Evolutionary conservation across 2,113 vertebrate species (phyloP), one percentile per base, ranked within the genome.

Genomic region (Tamias sibiricus): DNA sequence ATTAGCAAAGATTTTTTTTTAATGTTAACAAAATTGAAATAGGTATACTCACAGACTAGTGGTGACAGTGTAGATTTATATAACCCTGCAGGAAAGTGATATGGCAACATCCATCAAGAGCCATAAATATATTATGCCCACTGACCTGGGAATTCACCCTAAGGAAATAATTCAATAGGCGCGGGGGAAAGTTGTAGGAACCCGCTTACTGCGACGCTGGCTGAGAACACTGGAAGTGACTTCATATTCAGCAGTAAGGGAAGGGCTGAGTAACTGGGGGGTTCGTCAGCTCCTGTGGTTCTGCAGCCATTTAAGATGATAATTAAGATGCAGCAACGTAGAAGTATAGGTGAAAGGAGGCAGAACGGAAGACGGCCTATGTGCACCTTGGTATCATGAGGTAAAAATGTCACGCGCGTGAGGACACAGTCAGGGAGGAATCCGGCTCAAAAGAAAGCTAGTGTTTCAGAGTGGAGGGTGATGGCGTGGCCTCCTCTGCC

Each of bases 101-200:
- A 68, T 4, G 76, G 81, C 81, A 64, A 37, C 90, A 92, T 94
- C 87, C 87, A 66, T 93, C 94, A 92, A 69, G 49, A 91, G n/a
- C 80, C 80, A 26, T 92, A 79, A 89, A 84, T 94, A 81, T 30
- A 83, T 87, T 72, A 49, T 90, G 92, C 80, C 92, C 71, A 66
- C 69, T 59, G 90, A 86, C 95, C 94, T 87, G 94, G 86, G 86
- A 96, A 96, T 93, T 85, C 90, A 77, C 86, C 89, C 37, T 52
- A 62, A 86, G 95, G 96, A 91, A 95, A 83, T 64, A 88, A 83
- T 80, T 87, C 87, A 52, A 4, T 2, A 32, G 59, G 76, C 19
- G 62, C 0, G 28, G 19, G 44, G 66, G 66, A 12, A 72, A 66
- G 68, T 75, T 32, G 82, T 37, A 28, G 9, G 59, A 82, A 95